A percentile compares a stretch with the other conserved stretches of the same genome.
phyloP scores from a whole-genome alignment of 2,797 vertebrate species.

The Trachops cirrhosus region DNA sequence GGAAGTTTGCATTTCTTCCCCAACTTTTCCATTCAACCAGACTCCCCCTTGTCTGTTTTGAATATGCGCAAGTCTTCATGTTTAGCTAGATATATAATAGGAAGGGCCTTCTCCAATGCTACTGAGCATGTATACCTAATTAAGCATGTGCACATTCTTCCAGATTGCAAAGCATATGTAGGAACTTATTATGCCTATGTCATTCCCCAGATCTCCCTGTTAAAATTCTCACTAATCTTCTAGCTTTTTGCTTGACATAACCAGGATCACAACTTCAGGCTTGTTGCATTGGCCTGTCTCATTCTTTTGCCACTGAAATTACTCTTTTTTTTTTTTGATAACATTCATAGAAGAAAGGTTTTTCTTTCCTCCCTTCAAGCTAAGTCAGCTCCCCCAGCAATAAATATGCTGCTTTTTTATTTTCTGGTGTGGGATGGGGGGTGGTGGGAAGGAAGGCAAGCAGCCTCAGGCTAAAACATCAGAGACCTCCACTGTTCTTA shows the following conservation, averaged over 20 bases:
- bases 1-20: not conserved
- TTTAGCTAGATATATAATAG: not conserved
- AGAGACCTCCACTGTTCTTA: not conserved
- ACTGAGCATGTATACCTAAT: not conserved
- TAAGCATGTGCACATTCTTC: not conserved
- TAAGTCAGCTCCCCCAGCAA: not conserved
- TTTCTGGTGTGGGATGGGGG: too few relatives aligned
- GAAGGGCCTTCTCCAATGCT: not conserved
- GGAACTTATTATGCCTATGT: not conserved
- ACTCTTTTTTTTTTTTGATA: not conserved
- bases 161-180: not conserved
- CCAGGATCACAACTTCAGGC: not conserved
- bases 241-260: not conserved
- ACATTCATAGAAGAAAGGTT: not conserved
- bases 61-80: not conserved
- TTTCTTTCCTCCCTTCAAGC: not conserved
- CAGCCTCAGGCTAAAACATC: not conserved
- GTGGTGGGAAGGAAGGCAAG: not conserved
- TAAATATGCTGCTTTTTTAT: not conserved
- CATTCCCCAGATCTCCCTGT: not conserved
- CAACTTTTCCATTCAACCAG: not conserved
- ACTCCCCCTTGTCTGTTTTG: not conserved
- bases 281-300: not conserved
- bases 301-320: not conserved
- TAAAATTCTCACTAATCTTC: not conserved